Percentiles rank a stretch among this genome's conserved stretches.
These are phyloP conservation scores for Glandiceps talaboti DNA, from an alignment of 53 echinoderm and acorn worm genomes.

Conservation along the genomic window DNA sequence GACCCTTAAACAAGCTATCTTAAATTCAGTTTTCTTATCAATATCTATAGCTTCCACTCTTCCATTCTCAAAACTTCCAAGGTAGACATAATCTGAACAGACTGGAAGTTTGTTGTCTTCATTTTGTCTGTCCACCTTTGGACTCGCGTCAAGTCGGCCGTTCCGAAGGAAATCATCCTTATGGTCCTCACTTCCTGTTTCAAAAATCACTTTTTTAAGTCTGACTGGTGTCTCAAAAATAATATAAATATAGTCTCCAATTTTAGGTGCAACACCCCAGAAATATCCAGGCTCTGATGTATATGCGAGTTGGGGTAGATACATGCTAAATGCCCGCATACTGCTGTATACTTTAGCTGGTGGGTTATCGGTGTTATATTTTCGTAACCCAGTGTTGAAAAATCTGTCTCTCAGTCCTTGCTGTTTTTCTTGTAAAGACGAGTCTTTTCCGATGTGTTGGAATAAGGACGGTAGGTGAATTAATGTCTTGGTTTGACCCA, in stretches of 20 bases:
- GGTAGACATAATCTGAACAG: conserved; percentile 40
- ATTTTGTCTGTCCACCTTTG: conserved; percentile 2
- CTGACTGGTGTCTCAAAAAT: conserved; percentile 49
- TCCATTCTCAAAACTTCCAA: conserved; percentile 48
- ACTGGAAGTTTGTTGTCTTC: conserved; percentile 15
- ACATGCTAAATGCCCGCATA: conserved; percentile 76
- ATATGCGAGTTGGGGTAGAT: conserved; percentile 60
- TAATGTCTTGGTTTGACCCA: conserved; percentile 53
- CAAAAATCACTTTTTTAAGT: conserved; percentile 40
- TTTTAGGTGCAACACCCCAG: conserved; percentile 61
- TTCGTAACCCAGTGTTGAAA: conserved; percentile 43
- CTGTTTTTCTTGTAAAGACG: conserved; percentile 64
- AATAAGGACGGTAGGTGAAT: conserved; percentile 66
- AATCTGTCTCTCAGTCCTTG: conserved; percentile 47
- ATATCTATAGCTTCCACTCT: conserved; percentile 38
- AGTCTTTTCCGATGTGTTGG: conserved; percentile 73
- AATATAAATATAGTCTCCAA: conserved; percentile 39
- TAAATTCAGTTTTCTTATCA: conserved; percentile 13
- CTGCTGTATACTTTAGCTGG: conserved; percentile 62
- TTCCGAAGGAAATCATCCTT: conserved; percentile 43
- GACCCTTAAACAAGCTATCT: conserved; percentile 44
- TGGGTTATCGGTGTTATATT: conserved; percentile 65
- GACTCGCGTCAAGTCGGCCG: conserved; percentile 50
- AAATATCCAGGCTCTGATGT: conserved; percentile 70
- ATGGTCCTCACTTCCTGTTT: conserved; percentile 56